A percentile compares a stretch with the other conserved stretches of the same genome.
These are phyloP conservation scores for Andrena chrysosceles DNA, from an alignment of 2,888 invertebrate species.

Conservation along the genomic window DNA sequence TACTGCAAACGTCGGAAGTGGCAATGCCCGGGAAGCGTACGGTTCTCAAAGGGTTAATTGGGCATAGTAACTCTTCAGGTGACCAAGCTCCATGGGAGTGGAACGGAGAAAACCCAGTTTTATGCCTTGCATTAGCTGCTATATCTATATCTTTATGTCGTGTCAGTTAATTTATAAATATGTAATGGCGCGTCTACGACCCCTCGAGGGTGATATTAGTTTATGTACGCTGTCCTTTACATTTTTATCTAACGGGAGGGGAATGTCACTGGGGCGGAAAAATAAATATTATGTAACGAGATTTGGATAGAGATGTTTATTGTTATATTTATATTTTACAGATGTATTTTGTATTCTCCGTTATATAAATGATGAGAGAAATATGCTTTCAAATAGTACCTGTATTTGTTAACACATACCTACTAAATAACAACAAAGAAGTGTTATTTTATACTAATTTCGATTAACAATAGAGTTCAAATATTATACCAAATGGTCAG, in stretches of 20 bases:
- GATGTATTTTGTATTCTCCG: not conserved
- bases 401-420: too few species aligned
- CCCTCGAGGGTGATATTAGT: conserved; percentile 27
- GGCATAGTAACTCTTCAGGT: conserved; percentile 82
- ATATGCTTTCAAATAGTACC: too few species aligned
- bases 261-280: not conserved
- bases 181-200: conserved; percentile 46
- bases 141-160: conserved; percentile 42
- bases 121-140: conserved; percentile 61
- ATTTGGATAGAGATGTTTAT: not conserved
- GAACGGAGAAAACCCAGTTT: conserved; percentile 80
- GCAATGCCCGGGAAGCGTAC: conserved; percentile 80
- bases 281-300: conserved; percentile 30
- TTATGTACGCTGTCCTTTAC: conserved; percentile 36
- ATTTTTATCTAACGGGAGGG: conserved; percentile 35
- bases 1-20: conserved; percentile 82
- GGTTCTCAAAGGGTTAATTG: conserved; percentile 84
- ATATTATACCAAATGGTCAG: too few species aligned
- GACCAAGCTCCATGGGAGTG: conserved; percentile 83
- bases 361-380: not conserved
- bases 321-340: not conserved
- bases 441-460: too few species aligned
- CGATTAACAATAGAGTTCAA: too few species aligned
- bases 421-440: too few species aligned
- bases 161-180: conserved; percentile 52